Evolutionary conservation across 2,888 invertebrate species (phyloP).

Genomic region (Xestia ashworthii): DNA sequence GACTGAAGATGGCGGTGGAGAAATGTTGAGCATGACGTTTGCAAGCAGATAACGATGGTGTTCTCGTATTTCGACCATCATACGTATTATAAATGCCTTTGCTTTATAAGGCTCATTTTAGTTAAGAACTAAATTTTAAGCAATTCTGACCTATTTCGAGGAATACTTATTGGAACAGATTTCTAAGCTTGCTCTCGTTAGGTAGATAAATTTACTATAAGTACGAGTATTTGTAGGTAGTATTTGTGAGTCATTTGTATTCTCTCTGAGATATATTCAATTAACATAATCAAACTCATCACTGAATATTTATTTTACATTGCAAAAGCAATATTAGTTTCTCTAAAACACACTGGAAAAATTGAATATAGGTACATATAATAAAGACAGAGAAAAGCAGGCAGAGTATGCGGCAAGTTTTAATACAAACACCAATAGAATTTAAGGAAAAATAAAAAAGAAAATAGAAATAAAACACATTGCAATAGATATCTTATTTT

Average conservation of each 20-base stretch:
- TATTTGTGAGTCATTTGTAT: constrained; percentile 6
- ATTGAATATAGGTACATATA: no score
- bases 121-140: background rate
- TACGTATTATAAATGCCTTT: background rate
- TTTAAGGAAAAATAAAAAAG: background rate
- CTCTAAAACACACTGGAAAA: background rate
- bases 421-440: background rate
- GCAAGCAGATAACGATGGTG: background rate
- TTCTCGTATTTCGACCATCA: background rate
- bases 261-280: constrained; percentile 5
- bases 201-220: no score
- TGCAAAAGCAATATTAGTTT: background rate
- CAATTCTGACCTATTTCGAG: background rate
- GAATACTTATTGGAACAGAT: background rate
- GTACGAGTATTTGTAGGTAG: background rate
- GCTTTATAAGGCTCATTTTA: background rate
- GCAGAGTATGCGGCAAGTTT: background rate
- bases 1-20: background rate
- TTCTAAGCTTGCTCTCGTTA: background rate
- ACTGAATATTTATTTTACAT: constrained; percentile 9
- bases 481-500: background rate
- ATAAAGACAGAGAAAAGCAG: background rate
- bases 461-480: background rate
- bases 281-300: constrained; percentile 1
- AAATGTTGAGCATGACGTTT: background rate